phyloP scores from a whole-genome alignment of 2,888 invertebrate genomes.

The Leucania comma region DNA sequence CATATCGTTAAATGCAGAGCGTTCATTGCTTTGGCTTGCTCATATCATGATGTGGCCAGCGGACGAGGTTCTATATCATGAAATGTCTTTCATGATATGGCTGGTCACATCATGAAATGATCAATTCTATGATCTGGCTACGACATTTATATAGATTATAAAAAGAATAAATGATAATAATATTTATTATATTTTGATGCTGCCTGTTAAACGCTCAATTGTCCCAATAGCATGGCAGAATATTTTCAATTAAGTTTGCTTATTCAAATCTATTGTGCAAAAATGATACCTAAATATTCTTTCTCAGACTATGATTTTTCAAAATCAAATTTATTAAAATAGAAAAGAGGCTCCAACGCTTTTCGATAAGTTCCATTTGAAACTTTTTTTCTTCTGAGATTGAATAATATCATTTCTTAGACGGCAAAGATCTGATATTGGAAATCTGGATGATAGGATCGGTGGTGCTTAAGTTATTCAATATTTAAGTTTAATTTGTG shows the following conservation, averaged over 20 bases:
- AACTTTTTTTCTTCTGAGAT: slow-evolving; percentile 64
- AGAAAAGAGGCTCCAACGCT: slow-evolving; percentile 51
- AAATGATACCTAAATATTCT: slow-evolving; percentile 18
- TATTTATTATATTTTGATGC: not conserved
- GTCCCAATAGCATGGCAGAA: not conserved
- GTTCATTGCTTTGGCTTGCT: too few relatives aligned
- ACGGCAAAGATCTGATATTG: slow-evolving; percentile 65
- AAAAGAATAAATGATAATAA: too few relatives aligned
- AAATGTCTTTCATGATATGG: too few relatives aligned
- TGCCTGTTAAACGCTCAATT: not conserved
- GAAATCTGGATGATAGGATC: slow-evolving; percentile 62
- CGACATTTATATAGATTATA: too few relatives aligned
- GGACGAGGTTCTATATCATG: too few relatives aligned
- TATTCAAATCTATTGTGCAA: slow-evolving; percentile 3
- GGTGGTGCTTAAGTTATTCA: slow-evolving; percentile 61
- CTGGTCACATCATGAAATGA: too few relatives aligned
- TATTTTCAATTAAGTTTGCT: not conserved
- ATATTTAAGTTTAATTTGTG: slow-evolving; percentile 65
- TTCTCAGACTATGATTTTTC: slow-evolving; percentile 33
- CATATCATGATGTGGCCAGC: too few relatives aligned
- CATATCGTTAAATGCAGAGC: too few relatives aligned
- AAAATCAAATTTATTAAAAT: slow-evolving; percentile 57
- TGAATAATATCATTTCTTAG: slow-evolving; percentile 69
- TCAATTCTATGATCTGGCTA: too few relatives aligned
- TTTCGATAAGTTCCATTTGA: slow-evolving; percentile 54